These are phyloP conservation scores for Chloroceryle amazona DNA, from an alignment of 2,797 vertebrate species.

Conservation along the genomic window DNA sequence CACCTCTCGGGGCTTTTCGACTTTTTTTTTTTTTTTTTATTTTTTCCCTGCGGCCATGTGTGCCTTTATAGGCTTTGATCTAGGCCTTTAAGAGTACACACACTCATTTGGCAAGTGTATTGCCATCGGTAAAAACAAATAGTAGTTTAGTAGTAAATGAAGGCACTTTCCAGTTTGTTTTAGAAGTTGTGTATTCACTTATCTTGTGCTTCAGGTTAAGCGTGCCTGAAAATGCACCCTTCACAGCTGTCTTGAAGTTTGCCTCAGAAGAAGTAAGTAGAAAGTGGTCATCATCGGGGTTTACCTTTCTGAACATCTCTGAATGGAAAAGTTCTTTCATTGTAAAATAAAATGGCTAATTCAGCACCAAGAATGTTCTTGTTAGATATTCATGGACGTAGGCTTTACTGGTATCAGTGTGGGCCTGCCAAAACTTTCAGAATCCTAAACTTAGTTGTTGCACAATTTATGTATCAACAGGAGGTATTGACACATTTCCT, in stretches of 20 bases:
- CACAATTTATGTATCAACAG: neutral
- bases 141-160: neutral
- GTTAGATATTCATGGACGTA: rapidly evolving
- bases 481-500: neutral
- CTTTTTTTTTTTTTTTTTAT: no score
- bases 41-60: rapidly evolving
- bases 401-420: neutral
- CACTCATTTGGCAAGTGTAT: rapidly evolving
- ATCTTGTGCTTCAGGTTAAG: slow-evolving; percentile 87
- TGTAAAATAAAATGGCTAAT: neutral
- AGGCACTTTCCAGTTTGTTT: neutral
- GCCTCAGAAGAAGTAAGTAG: slow-evolving; percentile 95
- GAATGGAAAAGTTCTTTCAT: neutral
- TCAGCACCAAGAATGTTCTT: neutral
- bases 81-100: rapidly evolving
- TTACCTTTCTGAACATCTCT: neutral
- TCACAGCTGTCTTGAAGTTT: slow-evolving; percentile 97
- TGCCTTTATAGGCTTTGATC: no score
- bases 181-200: rapidly evolving
- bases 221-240: slow-evolving; percentile 96
- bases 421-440: neutral
- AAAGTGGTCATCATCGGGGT: neutral
- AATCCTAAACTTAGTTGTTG: neutral
- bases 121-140: rapidly evolving
- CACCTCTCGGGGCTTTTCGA: no score